Evolutionary conservation across 1,140 invertebrate genomes (phyloP), one percentile per base, ranked within the genome.

Genomic region (Drosophila kikkawai): DNA sequence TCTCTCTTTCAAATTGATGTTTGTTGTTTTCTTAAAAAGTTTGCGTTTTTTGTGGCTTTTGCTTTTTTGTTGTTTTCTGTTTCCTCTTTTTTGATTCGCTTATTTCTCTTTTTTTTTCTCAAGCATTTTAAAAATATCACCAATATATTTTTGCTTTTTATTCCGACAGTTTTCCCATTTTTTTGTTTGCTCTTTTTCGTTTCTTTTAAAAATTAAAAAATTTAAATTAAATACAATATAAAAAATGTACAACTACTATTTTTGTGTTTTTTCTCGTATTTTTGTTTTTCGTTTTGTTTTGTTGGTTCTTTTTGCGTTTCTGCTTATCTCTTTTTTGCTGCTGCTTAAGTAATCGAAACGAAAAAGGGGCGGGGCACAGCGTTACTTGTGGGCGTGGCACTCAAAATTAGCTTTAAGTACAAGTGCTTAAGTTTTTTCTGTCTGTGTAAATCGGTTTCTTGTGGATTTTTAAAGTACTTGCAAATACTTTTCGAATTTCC

Each of bases 101-200:
- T 73, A 73, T 59, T 73, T 73, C 37, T 73, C 15, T 17, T n/a
- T 61, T 73, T 55, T 29, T 55, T 55, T 37, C 8, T 55, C 13
- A 82, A 85, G 82, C 82, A 67, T 79, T 88, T 81, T 56, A 56
- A 79, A 87, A 91, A 91, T 91, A 91, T 91, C 83, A 91, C 86
- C 87, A 91, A 91, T 88, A 91, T 88, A 79, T 74, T 84, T 87
- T 84, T 79, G 78, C 78, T 91, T 68, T 79, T 82, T 79, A 50
- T 58, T 75, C 63, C 77, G 79, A 75, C 64, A 76, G 78, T 71
- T 84, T 80, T 79, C 67, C 68, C 51, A 65, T 75, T 75, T 83
- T 88, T 82, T 88, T 71, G 45, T 32, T 74, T 45, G 55, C 22
- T 66, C 61, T 64, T 71, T 53, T 79, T 60, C 70, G 63, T 75